Conservation (phyloP, 2,888 invertebrate species). For the Tipula confusa region DNA sequence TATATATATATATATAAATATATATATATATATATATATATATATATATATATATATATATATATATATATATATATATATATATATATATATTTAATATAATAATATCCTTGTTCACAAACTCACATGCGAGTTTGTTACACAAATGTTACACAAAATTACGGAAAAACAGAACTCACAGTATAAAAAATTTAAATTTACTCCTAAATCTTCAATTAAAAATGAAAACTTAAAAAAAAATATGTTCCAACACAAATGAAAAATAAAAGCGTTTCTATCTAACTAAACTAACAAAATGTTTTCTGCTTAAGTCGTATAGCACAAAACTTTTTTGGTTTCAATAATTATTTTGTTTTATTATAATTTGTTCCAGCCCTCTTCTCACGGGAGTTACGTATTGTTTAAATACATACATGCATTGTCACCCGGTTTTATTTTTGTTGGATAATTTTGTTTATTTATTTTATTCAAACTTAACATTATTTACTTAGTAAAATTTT, state of each 20-base stretch:
- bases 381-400: not conserved
- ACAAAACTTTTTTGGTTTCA: not conserved
- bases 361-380: constrained; percentile 14
- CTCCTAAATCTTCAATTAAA: not conserved
- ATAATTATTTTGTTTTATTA: not conserved
- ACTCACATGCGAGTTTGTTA: not conserved
- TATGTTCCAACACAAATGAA: not conserved
- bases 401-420: not conserved
- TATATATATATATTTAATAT: not conserved
- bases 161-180: not conserved
- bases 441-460: not conserved
- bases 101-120: not conserved
- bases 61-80: too few relatives aligned
- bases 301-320: not conserved
- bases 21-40: too few relatives aligned
- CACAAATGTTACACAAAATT: not conserved
- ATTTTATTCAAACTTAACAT: not conserved
- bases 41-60: too few relatives aligned
- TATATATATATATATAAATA: too few relatives aligned
- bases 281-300: not conserved
- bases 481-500: not conserved
- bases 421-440: not conserved
- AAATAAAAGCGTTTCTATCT: not conserved
- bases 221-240: not conserved
- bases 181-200: not conserved